Percentiles rank a stretch among this genome's conserved stretches.
Evolutionary conservation across 2,797 vertebrate species (phyloP).

Genomic region (Pachyuromys duprasi): DNA sequence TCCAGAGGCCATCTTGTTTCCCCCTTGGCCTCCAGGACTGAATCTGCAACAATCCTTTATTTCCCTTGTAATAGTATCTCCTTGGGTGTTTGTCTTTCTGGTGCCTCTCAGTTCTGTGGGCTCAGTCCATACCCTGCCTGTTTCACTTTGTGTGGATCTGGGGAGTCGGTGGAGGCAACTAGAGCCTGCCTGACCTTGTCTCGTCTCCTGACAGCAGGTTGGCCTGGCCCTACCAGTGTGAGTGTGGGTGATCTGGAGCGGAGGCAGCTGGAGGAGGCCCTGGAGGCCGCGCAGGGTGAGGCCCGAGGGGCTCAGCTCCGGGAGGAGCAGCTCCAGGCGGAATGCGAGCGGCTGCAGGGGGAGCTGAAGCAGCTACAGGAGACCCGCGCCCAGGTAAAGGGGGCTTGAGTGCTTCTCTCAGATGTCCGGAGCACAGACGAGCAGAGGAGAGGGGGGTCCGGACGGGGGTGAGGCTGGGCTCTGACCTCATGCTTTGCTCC

Average conservation of each 20-base stretch:
- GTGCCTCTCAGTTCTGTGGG: not conserved
- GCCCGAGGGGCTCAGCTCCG: conserved; percentile 94
- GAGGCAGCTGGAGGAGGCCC: conserved; percentile 93
- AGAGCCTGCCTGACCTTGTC: not conserved
- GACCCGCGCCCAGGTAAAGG: conserved; percentile 90
- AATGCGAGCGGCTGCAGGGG: conserved; percentile 93
- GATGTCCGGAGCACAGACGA: no score
- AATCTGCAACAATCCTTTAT: not conserved
- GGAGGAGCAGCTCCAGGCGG: conserved; percentile 94
- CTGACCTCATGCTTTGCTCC: conserved; percentile 62
- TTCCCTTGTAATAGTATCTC: not conserved
- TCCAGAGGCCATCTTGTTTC: not conserved
- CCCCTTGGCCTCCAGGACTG: not conserved
- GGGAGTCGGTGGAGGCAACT: not conserved
- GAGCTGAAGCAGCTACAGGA: conserved; percentile 95
- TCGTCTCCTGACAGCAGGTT: conserved; percentile 83
- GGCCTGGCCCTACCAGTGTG: conserved; percentile 91
- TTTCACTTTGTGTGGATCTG: not conserved
- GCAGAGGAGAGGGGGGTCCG: not conserved
- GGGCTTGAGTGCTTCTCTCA: not conserved
- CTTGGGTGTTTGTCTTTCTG: not conserved
- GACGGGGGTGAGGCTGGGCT: not conserved
- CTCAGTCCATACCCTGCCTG: not conserved
- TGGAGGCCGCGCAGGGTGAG: conserved; percentile 94
- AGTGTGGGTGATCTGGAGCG: conserved; percentile 92